Evolutionary conservation across 2,797 vertebrate genomes (phyloP), one percentile per base, ranked within the genome.

Genomic region (Pseudomugil tenellus): DNA sequence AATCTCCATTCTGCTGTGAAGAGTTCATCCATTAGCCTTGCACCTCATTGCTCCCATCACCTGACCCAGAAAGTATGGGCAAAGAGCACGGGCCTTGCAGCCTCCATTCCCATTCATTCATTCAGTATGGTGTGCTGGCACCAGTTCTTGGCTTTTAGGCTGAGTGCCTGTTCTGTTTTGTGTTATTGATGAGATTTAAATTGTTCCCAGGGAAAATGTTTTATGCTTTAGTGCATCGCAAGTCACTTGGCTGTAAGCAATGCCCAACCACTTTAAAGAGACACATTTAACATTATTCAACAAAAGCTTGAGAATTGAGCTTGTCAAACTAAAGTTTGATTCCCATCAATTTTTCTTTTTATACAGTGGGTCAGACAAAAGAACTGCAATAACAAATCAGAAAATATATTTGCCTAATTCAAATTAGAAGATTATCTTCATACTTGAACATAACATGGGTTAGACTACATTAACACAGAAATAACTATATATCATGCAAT

Each of bases 161-260:
- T 75, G 76, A 62, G 69, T 77, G 87, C 84, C 86, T 78, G 67
- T 60, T 31, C 80, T 69, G 75, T 84, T 89, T 87, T 83, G 81
- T 84, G 83, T 91, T 90, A 92, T 92, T 88, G 85, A 92, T 89
- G 84, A 89, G 80, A 80, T 89, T 91, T 86, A 85, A 89, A 91
- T 87, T 71, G 86, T 86, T 84, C 84, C 78, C 41, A 14, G 67
- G 83, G 80, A 87, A 79, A 67, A 64, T 85, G 81, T 77, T 86
- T 86, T 86, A 82, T 84, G 86, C 86, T 87, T 85, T 81, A 87
- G 80, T 75, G 82, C 79, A 35, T 84, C 72, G 80, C 74, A 74
- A 87, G 84, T 87, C 74, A 68, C 53, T 72, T 84, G 81, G 74
- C 74, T 52, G 58, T 84, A 85, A 88, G 74, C 49, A 29, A 83